Percentiles rank a stretch among this genome's conserved stretches.
These are phyloP conservation scores for Solenopsis invicta DNA, from an alignment of 1,140 invertebrate species.

Conservation along the genomic window DNA sequence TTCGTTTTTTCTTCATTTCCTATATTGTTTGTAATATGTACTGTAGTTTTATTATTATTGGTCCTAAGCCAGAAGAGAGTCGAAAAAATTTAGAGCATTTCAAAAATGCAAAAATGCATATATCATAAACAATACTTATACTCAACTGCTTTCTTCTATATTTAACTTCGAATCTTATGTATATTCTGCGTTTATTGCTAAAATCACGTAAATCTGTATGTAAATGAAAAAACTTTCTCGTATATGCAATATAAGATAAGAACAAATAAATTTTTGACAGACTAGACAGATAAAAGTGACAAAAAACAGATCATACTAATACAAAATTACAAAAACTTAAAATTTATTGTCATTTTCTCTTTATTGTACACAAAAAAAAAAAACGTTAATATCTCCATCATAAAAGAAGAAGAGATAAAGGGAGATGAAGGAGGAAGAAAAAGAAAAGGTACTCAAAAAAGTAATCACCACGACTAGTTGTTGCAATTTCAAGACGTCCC, in stretches of 20 bases:
- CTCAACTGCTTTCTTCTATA: not conserved
- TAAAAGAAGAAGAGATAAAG: not conserved
- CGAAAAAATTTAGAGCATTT: conserved; percentile 20
- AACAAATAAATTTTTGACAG: not conserved
- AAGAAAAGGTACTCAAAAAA: conserved; percentile 39
- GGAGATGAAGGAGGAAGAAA: not conserved
- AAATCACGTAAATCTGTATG: not conserved
- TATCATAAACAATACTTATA: not conserved
- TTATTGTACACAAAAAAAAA: not conserved
- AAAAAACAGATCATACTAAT: not conserved
- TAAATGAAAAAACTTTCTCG: not conserved
- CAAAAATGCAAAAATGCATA: conserved; percentile 10
- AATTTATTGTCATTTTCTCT: not conserved
- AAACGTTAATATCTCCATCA: not conserved
- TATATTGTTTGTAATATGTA: not conserved
- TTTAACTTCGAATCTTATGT: not conserved
- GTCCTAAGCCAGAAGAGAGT: not conserved
- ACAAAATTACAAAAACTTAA: not conserved
- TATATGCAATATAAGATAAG: not conserved
- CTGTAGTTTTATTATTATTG: conserved; percentile 19
- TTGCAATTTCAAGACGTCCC: conserved; percentile 55
- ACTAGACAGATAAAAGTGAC: not conserved
- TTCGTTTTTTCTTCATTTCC: not conserved
- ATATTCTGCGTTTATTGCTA: not conserved
- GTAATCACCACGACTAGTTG: conserved; percentile 52